Evolutionary conservation across 2,888 invertebrate species (phyloP).

Genomic region (Sminthurinus aureus): DNA sequence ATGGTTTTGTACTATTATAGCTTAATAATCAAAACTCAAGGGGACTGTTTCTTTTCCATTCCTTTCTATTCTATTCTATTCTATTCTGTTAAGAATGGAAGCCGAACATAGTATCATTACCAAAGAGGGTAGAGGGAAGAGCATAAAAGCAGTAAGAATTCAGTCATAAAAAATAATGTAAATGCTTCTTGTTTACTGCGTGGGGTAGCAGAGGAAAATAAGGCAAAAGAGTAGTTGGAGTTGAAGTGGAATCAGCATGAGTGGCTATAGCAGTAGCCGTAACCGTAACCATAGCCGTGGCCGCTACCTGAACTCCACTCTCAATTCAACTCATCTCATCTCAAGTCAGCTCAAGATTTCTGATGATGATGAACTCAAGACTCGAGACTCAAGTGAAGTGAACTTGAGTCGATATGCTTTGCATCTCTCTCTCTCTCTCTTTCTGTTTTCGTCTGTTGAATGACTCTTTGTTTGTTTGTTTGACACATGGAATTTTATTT

Average conservation of each 20-base stretch:
- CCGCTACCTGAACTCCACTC: slow-evolving; percentile 46
- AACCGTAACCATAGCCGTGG: too few species aligned
- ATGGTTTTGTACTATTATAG: too few species aligned
- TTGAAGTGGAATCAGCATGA: slow-evolving; percentile 35
- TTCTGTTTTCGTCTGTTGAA: background rate
- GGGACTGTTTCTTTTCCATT: too few species aligned
- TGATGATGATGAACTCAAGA: slow-evolving; percentile 41
- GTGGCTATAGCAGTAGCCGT: background rate
- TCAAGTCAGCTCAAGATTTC: slow-evolving; percentile 13
- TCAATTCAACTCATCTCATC: too few species aligned
- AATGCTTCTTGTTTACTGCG: slow-evolving; percentile 11
- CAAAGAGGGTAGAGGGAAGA: too few species aligned
- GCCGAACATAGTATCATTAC: too few species aligned
- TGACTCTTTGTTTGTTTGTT: slow-evolving; percentile 25
- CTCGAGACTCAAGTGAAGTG: slow-evolving; percentile 15
- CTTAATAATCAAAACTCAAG: too few species aligned
- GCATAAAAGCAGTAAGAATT: too few species aligned
- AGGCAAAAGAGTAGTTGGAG: background rate
- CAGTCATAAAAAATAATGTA: too few species aligned
- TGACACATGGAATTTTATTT: slow-evolving; percentile 38
- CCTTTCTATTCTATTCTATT: too few species aligned
- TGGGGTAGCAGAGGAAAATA: slow-evolving; percentile 15
- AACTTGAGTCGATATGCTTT: slow-evolving; percentile 23
- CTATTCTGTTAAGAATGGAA: too few species aligned
- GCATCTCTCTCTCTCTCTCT: too few species aligned